These are phyloP conservation scores for Acanthiza pusilla DNA, from an alignment of 2,797 vertebrate genomes.

Conservation along the genomic window DNA sequence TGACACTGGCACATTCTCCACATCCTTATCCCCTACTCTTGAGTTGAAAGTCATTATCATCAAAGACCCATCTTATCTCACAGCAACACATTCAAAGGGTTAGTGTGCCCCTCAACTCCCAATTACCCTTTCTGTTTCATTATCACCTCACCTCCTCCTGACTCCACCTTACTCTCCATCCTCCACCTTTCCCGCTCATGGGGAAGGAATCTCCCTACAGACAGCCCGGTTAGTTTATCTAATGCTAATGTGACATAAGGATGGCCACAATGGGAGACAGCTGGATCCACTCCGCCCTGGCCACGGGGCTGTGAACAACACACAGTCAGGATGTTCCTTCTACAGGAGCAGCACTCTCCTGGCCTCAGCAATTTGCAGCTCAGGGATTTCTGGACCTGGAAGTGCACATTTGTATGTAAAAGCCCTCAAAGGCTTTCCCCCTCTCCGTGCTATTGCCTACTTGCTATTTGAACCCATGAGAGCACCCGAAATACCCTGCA, in stretches of 20 bases:
- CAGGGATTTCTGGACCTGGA: background rate
- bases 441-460: background rate
- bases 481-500: background rate
- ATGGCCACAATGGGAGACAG: background rate
- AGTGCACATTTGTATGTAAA: background rate
- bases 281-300: background rate
- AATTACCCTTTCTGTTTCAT: background rate
- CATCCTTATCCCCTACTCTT: background rate
- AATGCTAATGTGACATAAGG: background rate
- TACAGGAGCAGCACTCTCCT: background rate
- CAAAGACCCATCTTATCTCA: background rate
- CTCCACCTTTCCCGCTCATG: background rate
- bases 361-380: background rate
- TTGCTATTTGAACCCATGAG: background rate
- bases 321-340: background rate
- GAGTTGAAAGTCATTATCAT: background rate
- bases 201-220: background rate
- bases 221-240: background rate
- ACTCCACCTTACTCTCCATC: background rate
- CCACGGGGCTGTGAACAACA: background rate
- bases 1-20: background rate
- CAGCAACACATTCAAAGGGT: background rate
- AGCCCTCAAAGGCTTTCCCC: background rate
- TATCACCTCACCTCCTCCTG: background rate
- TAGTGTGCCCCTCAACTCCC: background rate